A percentile compares a stretch with the other conserved stretches of the same genome.
phyloP scores from a whole-genome alignment of 2,888 invertebrate genomes.

The Notodonta dromedarius region DNA sequence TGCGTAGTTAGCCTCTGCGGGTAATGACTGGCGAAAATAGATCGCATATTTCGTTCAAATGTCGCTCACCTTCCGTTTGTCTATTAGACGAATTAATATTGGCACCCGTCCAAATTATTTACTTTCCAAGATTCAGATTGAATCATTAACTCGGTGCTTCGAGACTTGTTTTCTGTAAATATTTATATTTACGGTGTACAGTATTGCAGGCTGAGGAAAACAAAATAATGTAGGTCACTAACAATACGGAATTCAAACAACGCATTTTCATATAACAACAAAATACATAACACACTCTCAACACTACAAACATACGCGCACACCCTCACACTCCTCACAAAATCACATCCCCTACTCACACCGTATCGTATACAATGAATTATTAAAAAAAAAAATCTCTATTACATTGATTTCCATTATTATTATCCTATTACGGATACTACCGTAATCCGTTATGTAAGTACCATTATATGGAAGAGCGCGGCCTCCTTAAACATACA shows the following conservation, averaged over 20 bases:
- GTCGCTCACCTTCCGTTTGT: slow-evolving; percentile 73
- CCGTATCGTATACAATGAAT: too few species aligned
- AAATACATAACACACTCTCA: too few species aligned
- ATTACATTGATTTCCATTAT: too few species aligned
- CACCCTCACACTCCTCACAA: too few species aligned
- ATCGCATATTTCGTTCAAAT: slow-evolving; percentile 60
- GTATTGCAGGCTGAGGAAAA: slow-evolving; percentile 25
- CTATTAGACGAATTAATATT: slow-evolving; percentile 67
- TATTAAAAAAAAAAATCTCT: too few species aligned
- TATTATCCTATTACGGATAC: too few species aligned
- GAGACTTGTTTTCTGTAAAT: slow-evolving; percentile 42
- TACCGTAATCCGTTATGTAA: too few species aligned
- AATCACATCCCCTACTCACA: too few species aligned
- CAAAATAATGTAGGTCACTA: slow-evolving; percentile 19
- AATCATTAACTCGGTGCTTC: slow-evolving; percentile 36
- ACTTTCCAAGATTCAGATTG: slow-evolving; percentile 55
- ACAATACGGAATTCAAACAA: slow-evolving; percentile 11
- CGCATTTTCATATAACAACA: too few species aligned
- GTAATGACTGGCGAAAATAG: slow-evolving; percentile 73
- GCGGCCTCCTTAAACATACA: too few species aligned
- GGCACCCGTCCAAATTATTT: slow-evolving; percentile 69
- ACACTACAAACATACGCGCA: too few species aligned
- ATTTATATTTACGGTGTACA: slow-evolving; percentile 53
- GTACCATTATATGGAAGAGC: too few species aligned
- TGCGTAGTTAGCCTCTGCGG: slow-evolving; percentile 34